Base-by-base conservation (phyloP, 2,113 vertebrate species). In the Dasyornis broadbenti region DNA sequence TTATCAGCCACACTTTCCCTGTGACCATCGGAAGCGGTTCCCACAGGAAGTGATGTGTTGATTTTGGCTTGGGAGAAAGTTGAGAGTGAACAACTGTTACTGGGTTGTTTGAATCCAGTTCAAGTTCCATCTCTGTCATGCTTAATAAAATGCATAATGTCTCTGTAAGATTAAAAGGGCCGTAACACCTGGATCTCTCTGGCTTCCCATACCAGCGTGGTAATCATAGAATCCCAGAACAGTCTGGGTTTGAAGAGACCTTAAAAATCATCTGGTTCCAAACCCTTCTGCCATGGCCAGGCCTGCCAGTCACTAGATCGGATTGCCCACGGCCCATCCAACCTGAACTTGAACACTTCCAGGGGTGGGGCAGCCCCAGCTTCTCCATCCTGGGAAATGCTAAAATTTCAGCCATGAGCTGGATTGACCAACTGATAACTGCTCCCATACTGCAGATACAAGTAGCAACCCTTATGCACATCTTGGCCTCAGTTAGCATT, bases 401-500 rank as follows among this genome's bases (percentile, higher is more conserved):
- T 89, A 33, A 26, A 44, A 71, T 71, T 86, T 75, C 57, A 89
- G 37, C 40, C 6, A 1, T n/a, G 26, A 40, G 7, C 35, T 59
- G 39, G 35, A 64, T 6, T 56, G 45, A 60, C 17, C 17, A 65
- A 27, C 22, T 44, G 50, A 18, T 50, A 83, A 39, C 15, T 66
- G 30, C 26, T 12, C 37, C 30, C 21, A 42, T 15, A 35, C 30
- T 81, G 15, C 17, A 75, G 68, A 26, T 28, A 17, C 11, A 35
- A 4, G 11, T 10, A 42, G 31, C 1, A 1, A 15, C 19, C 45
- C 10, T 49, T 56, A 27, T 2, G 2, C 12, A 18, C 4, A 1
- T 27, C 26, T 49, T 84, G 45, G 31, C n/a, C 40, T 66, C 57
- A 33, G 7, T 44, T 49, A 68, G 53, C 69, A 20, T 65, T 15